Base-by-base conservation (phyloP, 2,113 vertebrate genomes). In the Calyptomena viridis region DNA sequence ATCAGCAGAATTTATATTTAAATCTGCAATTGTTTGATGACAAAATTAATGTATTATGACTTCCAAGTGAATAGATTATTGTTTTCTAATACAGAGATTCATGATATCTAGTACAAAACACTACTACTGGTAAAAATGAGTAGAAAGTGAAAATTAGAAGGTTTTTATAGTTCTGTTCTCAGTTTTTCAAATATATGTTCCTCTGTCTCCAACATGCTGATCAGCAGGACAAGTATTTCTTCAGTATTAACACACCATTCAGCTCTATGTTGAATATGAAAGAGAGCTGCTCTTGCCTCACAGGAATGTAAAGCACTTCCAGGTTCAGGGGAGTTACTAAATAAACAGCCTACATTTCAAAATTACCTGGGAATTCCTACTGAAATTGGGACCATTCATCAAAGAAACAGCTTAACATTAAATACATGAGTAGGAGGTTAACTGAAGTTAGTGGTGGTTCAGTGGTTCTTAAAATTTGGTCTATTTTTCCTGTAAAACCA, bases 301-400 rank as follows among this genome's bases (percentile, higher is more conserved):
- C 66, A 84, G 85, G 87, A 89, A 95, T 79, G 82, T 68, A 88
- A 92, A 83, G 75, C 79, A 85, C 82, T 92, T 95, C 78, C 82
- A 90, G 79, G 78, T 85, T 80, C 66, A 85, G 62, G 21, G 35
- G 19, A 85, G 79, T 52, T 88, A 68, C 71, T 85, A 79, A 87
- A 68, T 19, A 88, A 95, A 88, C 56, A 94, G 33, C 10, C 56
- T 67, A 47, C 49, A 60, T 79, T 92, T 85, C 76, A 92, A 68
- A 94, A 67, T 79, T 92, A 95, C 71, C 82, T 88, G 88, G 91
- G 75, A 95, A 50, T 19, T 87, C 60, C 85, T 78, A 83, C 4
- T 90, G 82, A 85, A 92, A 72, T 39, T 72, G 74, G 49, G 78
- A 79, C 18, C 62, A 68, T 72, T 75, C 71, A 92, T 75, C 85